Conservation (phyloP, 2,797 vertebrate species). For the Thaleichthys pacificus region DNA sequence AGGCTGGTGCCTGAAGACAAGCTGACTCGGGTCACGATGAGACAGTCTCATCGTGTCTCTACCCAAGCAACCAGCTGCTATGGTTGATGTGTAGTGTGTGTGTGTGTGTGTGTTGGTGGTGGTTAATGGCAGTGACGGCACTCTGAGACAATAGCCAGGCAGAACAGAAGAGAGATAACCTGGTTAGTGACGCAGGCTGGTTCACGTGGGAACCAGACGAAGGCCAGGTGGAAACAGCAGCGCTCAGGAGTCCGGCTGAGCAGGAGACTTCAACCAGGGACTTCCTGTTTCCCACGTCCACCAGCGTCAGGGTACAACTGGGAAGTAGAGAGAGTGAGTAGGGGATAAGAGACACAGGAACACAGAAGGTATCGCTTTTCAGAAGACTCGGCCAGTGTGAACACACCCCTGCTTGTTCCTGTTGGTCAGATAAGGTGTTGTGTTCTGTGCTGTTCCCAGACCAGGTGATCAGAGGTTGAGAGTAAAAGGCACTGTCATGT, state of each 20-base stretch:
- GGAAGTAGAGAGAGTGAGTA: background rate
- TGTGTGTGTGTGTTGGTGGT: conserved; percentile 38
- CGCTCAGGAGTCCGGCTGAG: conserved; percentile 17
- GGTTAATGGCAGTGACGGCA: conserved; percentile 48
- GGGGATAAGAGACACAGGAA: conserved; percentile 3
- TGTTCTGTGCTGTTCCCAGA: too few species aligned
- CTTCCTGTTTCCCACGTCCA: conserved; percentile 57
- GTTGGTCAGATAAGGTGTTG: too few species aligned
- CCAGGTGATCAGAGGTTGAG: too few species aligned
- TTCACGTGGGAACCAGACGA: conserved; percentile 69
- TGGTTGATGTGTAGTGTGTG: conserved; percentile 10
- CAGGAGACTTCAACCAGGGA: conserved; percentile 33
- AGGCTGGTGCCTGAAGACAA: too few species aligned
- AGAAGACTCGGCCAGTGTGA: background rate
- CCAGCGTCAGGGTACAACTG: background rate
- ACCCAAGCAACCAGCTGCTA: conserved; percentile 14
- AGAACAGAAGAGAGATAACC: conserved; percentile 57
- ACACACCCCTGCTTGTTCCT: too few species aligned
- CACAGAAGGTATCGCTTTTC: too few species aligned
- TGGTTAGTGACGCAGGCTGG: conserved; percentile 33
- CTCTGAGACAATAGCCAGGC: conserved; percentile 60
- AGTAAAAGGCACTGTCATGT: too few species aligned
- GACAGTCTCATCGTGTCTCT: background rate
- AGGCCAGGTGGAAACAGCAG: conserved; percentile 18
- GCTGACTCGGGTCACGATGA: too few species aligned